Conservation (phyloP, 92 coral and sea anemone genomes). For the Zoanthus sansibaricus region DNA sequence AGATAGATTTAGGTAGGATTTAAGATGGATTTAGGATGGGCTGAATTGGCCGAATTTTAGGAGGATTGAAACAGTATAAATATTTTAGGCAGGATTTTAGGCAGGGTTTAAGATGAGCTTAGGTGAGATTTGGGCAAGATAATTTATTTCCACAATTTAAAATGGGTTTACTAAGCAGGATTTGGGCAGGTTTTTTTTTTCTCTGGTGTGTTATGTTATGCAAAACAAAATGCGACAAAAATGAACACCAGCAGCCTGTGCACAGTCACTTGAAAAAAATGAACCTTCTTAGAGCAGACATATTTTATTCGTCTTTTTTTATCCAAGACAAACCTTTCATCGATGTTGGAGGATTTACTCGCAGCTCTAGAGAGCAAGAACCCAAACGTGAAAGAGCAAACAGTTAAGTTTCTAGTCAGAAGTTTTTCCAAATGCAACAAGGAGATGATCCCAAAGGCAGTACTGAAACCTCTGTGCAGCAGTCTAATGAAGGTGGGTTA, state of each 20-base stretch:
- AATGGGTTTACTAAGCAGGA: too few species aligned
- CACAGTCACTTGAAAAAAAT: background rate
- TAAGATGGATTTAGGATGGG: too few species aligned
- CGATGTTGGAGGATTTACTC: slow-evolving; percentile 90
- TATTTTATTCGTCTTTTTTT: background rate
- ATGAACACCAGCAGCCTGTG: background rate
- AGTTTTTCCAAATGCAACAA: slow-evolving; percentile 85
- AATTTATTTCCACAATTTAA: too few species aligned
- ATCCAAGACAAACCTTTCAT: slow-evolving; percentile 82
- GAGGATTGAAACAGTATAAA: too few species aligned
- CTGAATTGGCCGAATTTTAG: too few species aligned
- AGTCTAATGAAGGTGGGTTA: slow-evolving; percentile 81
- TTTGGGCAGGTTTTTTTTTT: too few species aligned
- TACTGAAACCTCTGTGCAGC: slow-evolving; percentile 87
- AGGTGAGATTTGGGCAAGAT: too few species aligned
- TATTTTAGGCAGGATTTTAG: too few species aligned
- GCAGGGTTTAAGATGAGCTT: too few species aligned
- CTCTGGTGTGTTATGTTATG: too few species aligned
- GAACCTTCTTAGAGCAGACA: background rate
- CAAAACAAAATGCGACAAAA: background rate
- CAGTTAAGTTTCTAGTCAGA: slow-evolving; percentile 84
- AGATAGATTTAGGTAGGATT: too few species aligned
- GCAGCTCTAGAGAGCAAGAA: slow-evolving; percentile 88
- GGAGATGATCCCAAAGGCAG: slow-evolving; percentile 85
- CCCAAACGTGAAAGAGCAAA: slow-evolving; percentile 92